Base-by-base conservation (phyloP, 1,140 invertebrate genomes). In the Ruditapes philippinarum region DNA sequence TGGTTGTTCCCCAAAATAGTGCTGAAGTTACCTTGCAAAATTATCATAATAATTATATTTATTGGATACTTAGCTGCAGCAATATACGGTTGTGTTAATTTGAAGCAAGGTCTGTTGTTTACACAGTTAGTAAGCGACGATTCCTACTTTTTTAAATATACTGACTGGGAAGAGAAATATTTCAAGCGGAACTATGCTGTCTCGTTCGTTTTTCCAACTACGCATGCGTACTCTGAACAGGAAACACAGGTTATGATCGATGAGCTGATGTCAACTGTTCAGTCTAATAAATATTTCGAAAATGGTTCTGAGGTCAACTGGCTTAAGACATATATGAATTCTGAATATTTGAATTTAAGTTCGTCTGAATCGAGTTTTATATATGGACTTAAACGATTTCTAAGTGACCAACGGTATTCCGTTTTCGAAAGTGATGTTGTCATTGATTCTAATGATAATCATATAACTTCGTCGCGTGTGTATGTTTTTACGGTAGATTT, bases 71-170 rank as follows among this genome's bases (percentile, higher is more conserved):
- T 99, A 0, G 97, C 96, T 0, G 98, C 98, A 0, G 98, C 98
- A 1, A 97, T 98, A 57, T 99, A 98, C 95, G 98, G 98, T 0
- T 97, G 98, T 0, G 25, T 98, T 97, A 0, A 97, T 89, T 97
- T 99, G 36, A 90, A 95, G 94, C 98, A 99, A 96, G 98, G 98
- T 0, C 96, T 99, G 9, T 98, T 99, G 93, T 96, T 96, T n/a
- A 93, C 95, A 38, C 94, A 95, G 70, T 74, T 96, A 17, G 91
- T 96, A 12, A 79, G 94, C 3, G 90, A 94, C 31, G 89, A 82
- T 11, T 96, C 96, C 17, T 95, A 96, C 68, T 91, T 79, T 76
- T 62, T 89, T 40, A 78, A 78, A 22, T 92, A 80, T 51, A 36
- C 74, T 11, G 25, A 19, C 4, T 40, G 36, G 42, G 25, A 45